These are phyloP conservation scores for Chaitophorus viminalis DNA, from an alignment of 2,888 invertebrate species.

Conservation along the genomic window DNA sequence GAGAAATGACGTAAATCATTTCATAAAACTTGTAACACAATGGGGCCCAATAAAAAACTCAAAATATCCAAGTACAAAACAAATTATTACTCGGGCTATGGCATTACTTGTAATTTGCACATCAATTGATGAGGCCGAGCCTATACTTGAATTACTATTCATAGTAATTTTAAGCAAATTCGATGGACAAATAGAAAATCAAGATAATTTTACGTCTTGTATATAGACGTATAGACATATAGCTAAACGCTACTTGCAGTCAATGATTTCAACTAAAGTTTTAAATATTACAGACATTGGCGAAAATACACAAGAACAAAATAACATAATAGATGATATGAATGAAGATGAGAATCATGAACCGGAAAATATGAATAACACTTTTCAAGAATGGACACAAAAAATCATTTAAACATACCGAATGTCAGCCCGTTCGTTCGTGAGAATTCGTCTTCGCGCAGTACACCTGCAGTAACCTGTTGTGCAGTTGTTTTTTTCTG, in stretches of 20 bases:
- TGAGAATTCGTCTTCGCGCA: too few relatives aligned
- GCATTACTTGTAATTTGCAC: conserved; percentile 16
- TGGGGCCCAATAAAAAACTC: conserved; percentile 20
- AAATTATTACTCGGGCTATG: conserved; percentile 20
- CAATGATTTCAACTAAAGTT: neutral
- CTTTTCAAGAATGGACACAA: conserved; percentile 1
- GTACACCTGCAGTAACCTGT: too few relatives aligned
- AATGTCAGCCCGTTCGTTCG: too few relatives aligned
- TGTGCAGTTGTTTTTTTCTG: too few relatives aligned
- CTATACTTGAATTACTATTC: conserved; percentile 12
- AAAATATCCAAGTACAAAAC: conserved; percentile 27
- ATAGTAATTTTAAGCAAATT: conserved; percentile 25
- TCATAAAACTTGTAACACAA: conserved; percentile 5
- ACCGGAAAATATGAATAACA: neutral
- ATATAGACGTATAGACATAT: too few relatives aligned
- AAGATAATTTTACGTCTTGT: neutral
- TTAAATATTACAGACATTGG: neutral
- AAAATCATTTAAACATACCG: too few relatives aligned
- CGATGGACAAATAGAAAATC: neutral
- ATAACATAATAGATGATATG: neutral
- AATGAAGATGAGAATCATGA: neutral
- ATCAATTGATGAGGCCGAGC: conserved; percentile 12
- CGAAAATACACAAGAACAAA: neutral
- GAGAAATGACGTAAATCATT: conserved; percentile 27
- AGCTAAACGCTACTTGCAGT: conserved; percentile 24